These are phyloP conservation scores for Lasioglossum baleicum DNA, from an alignment of 1,140 invertebrate genomes.

Conservation along the genomic window DNA sequence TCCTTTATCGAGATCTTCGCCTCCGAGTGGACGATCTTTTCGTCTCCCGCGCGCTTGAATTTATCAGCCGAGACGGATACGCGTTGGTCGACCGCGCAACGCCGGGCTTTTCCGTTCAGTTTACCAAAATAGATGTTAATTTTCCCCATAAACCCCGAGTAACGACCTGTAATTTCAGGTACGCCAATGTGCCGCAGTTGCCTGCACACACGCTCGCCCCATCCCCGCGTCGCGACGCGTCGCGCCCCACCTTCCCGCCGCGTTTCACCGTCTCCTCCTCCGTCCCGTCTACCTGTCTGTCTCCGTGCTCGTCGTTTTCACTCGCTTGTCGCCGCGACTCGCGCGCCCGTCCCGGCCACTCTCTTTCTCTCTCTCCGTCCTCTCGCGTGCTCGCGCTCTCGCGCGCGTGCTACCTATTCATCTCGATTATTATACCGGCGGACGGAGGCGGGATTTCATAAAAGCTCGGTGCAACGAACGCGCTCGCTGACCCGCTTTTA, in stretches of 20 bases:
- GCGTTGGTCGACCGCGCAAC: not conserved
- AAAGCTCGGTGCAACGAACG: constrained; percentile 42
- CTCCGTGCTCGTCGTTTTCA: too few relatives aligned
- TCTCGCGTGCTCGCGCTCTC: constrained; percentile 7
- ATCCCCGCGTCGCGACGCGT: too few relatives aligned
- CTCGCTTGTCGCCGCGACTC: too few relatives aligned
- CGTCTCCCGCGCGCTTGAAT: too few relatives aligned
- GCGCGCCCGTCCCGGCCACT: too few relatives aligned
- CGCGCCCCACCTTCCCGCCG: too few relatives aligned
- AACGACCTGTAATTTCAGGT: constrained; percentile 49
- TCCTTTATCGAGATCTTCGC: too few relatives aligned
- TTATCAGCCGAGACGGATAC: not conserved
- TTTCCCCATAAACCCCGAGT: constrained; percentile 35
- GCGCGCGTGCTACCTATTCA: constrained; percentile 42
- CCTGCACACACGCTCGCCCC: too few relatives aligned
- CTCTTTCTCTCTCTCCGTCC: not conserved
- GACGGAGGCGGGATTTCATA: constrained; percentile 39
- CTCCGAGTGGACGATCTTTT: too few relatives aligned
- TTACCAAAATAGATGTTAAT: constrained; percentile 43
- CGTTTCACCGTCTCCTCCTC: constrained; percentile 12
- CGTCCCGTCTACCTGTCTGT: not conserved
- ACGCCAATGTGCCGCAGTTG: constrained; percentile 26
- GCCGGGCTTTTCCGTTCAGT: constrained; percentile 26
- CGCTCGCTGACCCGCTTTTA: constrained; percentile 28
- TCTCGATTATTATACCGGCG: constrained; percentile 38